Evolutionary conservation across 2,113 vertebrate genomes (phyloP).

Genomic region (Scolopax mira): DNA sequence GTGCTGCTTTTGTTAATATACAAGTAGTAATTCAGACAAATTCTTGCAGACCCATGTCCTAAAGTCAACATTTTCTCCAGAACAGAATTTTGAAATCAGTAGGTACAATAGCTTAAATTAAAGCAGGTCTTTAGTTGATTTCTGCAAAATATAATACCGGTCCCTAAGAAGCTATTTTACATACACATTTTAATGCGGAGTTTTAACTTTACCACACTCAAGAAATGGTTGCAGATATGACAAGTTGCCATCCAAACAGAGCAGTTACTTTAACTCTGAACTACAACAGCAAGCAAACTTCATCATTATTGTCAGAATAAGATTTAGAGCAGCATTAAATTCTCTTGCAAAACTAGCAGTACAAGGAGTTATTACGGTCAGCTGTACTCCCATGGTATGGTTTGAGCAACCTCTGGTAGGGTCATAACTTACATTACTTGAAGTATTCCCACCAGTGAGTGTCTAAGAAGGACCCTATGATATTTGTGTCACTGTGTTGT

Average conservation of each 20-base stretch:
- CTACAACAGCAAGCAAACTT: background rate
- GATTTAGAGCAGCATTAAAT: background rate
- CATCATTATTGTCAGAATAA: background rate
- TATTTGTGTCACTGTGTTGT: background rate
- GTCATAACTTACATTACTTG: background rate
- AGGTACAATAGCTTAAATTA: background rate
- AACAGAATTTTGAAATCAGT: background rate
- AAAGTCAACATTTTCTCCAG: background rate
- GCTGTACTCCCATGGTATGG: background rate
- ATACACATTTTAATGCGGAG: background rate
- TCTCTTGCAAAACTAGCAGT: background rate
- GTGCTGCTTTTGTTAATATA: background rate
- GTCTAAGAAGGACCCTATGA: background rate
- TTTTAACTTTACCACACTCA: background rate
- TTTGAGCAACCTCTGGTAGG: background rate
- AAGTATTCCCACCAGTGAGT: background rate
- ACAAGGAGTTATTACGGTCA: background rate
- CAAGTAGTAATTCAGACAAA: background rate
- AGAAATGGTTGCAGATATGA: background rate
- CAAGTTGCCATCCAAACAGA: background rate
- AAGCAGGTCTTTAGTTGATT: background rate
- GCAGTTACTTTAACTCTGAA: background rate
- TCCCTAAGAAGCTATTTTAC: background rate
- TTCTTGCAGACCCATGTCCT: background rate
- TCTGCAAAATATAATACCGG: background rate